A percentile compares a stretch with the other conserved stretches of the same genome.
Conservation (phyloP, 2,113 vertebrate genomes). For the Propithecus coquereli region DNA sequence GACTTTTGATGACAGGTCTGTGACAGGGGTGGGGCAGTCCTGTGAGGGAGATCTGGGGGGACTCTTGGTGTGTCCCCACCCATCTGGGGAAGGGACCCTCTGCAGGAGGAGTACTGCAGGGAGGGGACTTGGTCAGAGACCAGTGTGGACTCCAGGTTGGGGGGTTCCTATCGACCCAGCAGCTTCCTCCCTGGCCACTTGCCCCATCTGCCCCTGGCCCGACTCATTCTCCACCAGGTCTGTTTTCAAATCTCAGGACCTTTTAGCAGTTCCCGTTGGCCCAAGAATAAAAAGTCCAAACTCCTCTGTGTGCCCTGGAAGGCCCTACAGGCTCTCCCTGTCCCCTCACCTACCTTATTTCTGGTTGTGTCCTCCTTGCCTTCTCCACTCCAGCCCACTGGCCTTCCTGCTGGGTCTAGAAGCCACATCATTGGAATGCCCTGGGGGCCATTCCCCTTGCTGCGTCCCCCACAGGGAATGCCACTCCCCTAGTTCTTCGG, state of each 20-base stretch:
- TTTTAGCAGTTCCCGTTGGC: background rate
- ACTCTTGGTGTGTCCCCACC: background rate
- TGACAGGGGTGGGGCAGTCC: too few species aligned
- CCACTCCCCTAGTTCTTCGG: too few species aligned
- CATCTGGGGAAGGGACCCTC: background rate
- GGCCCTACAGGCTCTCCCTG: background rate
- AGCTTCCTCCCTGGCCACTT: background rate
- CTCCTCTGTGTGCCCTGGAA: background rate
- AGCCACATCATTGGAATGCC: fast-evolving
- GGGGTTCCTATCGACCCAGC: background rate
- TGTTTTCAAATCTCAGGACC: background rate
- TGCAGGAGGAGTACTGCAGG: background rate
- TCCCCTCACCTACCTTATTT: background rate
- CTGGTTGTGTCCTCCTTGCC: too few species aligned
- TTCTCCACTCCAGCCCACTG: background rate
- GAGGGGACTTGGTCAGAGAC: background rate
- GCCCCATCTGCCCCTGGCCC: background rate
- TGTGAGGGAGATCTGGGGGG: background rate
- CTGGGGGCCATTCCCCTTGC: background rate
- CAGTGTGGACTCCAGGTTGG: background rate
- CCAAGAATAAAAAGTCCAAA: background rate
- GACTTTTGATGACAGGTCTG: background rate
- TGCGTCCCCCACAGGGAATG: background rate
- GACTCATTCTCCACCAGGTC: background rate
- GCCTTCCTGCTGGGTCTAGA: background rate